Conservation (phyloP, 2,113 vertebrate species). For the Hystrix brachyura region DNA sequence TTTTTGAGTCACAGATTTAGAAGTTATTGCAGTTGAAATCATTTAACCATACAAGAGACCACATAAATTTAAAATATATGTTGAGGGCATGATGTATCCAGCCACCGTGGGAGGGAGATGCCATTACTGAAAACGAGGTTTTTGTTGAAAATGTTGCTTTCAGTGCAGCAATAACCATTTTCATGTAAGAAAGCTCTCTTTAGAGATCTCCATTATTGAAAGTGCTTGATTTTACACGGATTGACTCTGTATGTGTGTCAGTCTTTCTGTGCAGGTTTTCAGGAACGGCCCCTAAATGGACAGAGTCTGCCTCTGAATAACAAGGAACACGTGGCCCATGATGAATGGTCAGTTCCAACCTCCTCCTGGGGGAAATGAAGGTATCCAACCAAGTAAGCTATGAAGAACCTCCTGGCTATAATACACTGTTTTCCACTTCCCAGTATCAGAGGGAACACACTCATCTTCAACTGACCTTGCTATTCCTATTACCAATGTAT, state of each 20-base stretch:
- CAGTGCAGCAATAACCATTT: neutral
- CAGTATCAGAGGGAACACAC: neutral
- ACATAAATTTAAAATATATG: neutral
- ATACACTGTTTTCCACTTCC: neutral
- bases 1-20: neutral
- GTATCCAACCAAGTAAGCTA: neutral
- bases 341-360: neutral
- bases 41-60: neutral
- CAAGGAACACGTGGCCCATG: neutral
- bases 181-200: neutral
- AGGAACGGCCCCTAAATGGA: neutral
- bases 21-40: neutral
- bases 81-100: neutral
- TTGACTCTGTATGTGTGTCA: neutral
- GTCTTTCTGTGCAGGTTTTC: neutral
- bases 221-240: neutral
- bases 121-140: neutral
- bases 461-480: neutral
- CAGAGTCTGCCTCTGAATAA: neutral
- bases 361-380: conserved; percentile 10
- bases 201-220: neutral
- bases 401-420: neutral
- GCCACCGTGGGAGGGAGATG: neutral
- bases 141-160: neutral
- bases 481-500: no score